Percentiles rank a stretch among this genome's conserved stretches.
Conservation (phyloP, 92 coral and sea anemone genomes). For the Paramuricea clavata region DNA sequence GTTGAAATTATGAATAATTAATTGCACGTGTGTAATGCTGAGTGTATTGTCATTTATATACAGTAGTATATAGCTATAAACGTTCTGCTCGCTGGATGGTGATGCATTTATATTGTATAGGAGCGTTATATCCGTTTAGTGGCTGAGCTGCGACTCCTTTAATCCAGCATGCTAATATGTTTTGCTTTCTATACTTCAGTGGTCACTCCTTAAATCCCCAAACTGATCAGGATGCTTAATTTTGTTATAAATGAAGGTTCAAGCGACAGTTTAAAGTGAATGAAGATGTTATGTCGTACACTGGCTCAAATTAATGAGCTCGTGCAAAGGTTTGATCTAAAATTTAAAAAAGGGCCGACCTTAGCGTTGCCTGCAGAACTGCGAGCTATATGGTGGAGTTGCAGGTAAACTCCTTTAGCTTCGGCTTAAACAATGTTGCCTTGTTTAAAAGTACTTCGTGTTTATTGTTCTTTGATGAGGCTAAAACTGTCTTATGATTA, state of each 20-base stretch:
- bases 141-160: background rate
- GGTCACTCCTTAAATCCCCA: constrained; percentile 22
- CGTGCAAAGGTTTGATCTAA: constrained; percentile 53
- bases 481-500: too few species aligned
- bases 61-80: too few species aligned
- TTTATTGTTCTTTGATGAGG: background rate
- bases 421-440: background rate
- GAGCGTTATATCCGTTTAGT: background rate
- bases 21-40: too few species aligned
- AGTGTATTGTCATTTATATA: too few species aligned
- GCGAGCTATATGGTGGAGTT: background rate
- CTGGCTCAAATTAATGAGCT: constrained; percentile 46
- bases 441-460: background rate
- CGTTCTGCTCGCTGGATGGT: too few species aligned
- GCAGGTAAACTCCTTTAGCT: background rate
- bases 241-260: constrained; percentile 55
- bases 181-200: background rate
- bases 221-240: constrained; percentile 55
- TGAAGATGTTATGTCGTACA: constrained; percentile 45
- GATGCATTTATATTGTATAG: too few species aligned
- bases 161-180: background rate
- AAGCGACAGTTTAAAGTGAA: constrained; percentile 54
- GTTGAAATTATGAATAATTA: too few species aligned
- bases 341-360: constrained; percentile 19
- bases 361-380: too few species aligned